A percentile compares a stretch with the other conserved stretches of the same genome.
These are phyloP conservation scores for Musca domestica DNA, from an alignment of 1,140 invertebrate species.

Conservation along the genomic window DNA sequence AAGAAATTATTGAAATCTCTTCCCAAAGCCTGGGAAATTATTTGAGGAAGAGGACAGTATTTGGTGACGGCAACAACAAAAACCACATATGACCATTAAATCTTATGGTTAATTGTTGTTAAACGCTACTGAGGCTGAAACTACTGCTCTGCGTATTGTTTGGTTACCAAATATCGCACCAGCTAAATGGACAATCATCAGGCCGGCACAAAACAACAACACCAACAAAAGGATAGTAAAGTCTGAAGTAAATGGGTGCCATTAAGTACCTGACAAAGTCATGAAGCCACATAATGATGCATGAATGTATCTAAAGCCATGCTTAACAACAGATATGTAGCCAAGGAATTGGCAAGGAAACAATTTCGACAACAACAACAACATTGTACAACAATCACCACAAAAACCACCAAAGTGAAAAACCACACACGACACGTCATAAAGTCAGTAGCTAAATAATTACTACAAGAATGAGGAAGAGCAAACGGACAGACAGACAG, in stretches of 20 bases:
- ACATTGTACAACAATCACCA: neutral
- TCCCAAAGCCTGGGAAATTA: neutral
- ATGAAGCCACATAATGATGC: conserved; percentile 14
- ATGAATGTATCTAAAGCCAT: neutral
- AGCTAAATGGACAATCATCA: neutral
- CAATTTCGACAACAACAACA: neutral
- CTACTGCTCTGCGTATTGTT: neutral
- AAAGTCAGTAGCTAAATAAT: conserved; percentile 44
- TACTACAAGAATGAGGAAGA: neutral
- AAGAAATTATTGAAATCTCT: no score
- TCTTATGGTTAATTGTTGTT: conserved; percentile 9
- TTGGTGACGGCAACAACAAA: neutral
- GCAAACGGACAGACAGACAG: neutral
- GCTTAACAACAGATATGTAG: no score
- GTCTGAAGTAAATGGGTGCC: conserved; percentile 7
- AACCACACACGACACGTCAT: conserved; percentile 39
- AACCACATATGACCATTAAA: neutral
- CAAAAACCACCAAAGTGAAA: conserved; percentile 10
- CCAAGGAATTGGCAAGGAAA: neutral
- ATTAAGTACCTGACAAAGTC: conserved; percentile 21
- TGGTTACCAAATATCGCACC: neutral
- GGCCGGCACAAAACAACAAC: neutral
- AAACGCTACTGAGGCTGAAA: conserved; percentile 9
- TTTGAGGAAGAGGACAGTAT: neutral
- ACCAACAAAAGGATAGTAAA: neutral